Evolutionary conservation across 1,140 invertebrate species (phyloP), one percentile per base, ranked within the genome.

Genomic region (Diplogasteroides magnus): DNA sequence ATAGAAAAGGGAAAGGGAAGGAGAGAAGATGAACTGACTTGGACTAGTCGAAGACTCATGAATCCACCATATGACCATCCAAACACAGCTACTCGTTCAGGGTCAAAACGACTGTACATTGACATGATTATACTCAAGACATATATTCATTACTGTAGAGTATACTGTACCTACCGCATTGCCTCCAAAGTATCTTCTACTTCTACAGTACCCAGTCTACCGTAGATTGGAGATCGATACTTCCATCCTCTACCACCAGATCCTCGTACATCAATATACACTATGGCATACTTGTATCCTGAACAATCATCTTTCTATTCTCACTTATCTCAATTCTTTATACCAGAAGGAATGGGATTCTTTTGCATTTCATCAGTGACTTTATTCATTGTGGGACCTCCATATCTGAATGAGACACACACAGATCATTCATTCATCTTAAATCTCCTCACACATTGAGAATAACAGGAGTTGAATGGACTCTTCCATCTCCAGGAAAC

Each of bases 21-120:
- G 37, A 48, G 19, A 11, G 6, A 48, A 11, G 19, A 48, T 11
- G 6, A 6, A 48, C 37, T 48, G 6, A 48, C 37, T 19, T 48
- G 37, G 23, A 82, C 66, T 58, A 75, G 65, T 0, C 72, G 64
- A 6, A 80, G 76, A 25, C 76, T 59, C 6, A 74, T 78, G 62
- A 83, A 83, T 27, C 80, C 80, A 29, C 80, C 80, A 60, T 82
- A 82, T n/a, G 70, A 76, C 76, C 80, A 83, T 59, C 80, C 80
- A 75, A 79, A 82, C 29, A 82, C 74, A 0, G 72, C 80, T 0
- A 82, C 75, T 55, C 73, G 65, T 27, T 63, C 72, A 19, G 67
- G 57, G 59, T 81, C 79, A 59, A 81, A 29, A 27, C 76, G 69
- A 2, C 63, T 60, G 67, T 78, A 71, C 56, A 64, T 61, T 48